phyloP scores from a whole-genome alignment of 2,888 invertebrate genomes.

The Ellobium chinense region DNA sequence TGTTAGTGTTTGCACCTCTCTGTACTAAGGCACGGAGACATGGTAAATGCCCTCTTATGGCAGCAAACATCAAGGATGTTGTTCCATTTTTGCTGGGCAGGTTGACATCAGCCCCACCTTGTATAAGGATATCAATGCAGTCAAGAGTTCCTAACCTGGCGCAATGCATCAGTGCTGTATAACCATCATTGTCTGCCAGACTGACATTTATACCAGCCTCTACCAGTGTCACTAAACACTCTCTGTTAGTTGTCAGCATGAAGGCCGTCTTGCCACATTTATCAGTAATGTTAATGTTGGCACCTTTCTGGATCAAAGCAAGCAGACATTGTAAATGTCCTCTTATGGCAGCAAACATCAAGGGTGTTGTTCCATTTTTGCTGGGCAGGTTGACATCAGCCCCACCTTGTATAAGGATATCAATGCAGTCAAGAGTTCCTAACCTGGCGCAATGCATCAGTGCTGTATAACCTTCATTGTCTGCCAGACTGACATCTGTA shows the following conservation, averaged over 20 bases:
- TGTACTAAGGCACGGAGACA: not conserved
- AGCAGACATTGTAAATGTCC: not conserved
- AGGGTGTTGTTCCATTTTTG: not conserved
- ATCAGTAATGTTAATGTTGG: not conserved
- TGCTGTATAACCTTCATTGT: not conserved
- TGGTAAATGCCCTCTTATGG: not conserved
- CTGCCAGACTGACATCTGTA: not conserved
- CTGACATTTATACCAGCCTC: not conserved
- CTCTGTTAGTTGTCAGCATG: not conserved
- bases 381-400: not conserved
- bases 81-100: not conserved
- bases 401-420: not conserved
- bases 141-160: not conserved
- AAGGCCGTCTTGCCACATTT: not conserved
- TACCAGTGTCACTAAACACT: not conserved
- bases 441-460: not conserved
- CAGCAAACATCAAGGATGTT: not conserved
- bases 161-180: not conserved
- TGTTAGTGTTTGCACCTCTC: not conserved
- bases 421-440: not conserved
- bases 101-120: not conserved
- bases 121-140: not conserved
- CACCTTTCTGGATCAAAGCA: not conserved
- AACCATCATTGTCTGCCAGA: not conserved
- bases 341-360: not conserved